Percentiles rank a stretch among this genome's conserved stretches.
These are phyloP conservation scores for Macrotus californicus DNA, from an alignment of 2,113 vertebrate species.

Conservation along the genomic window DNA sequence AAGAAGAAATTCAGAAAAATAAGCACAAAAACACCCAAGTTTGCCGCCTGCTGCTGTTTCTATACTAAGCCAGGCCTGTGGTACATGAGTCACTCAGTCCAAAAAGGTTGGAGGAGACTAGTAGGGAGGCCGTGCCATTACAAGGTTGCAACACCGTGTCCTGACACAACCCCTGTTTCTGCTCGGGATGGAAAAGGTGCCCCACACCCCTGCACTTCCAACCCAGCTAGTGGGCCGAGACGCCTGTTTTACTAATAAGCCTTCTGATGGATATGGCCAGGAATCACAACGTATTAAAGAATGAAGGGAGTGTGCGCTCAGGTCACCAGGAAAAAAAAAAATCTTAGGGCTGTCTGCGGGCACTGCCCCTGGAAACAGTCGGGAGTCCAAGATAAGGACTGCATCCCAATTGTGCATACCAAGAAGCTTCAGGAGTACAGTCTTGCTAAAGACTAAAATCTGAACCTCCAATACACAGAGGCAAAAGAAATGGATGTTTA, in stretches of 20 bases:
- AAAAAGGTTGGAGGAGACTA: constrained; percentile 60
- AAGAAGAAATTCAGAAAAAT: constrained; percentile 79
- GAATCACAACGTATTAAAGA: no score
- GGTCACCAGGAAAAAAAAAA: not conserved
- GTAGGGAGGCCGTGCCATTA: constrained; percentile 61
- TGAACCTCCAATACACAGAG: not conserved
- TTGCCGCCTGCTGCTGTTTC: constrained; percentile 73
- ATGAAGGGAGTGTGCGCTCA: not conserved
- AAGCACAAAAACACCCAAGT: constrained; percentile 75
- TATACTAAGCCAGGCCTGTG: constrained; percentile 73
- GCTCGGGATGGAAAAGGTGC: constrained; percentile 34
- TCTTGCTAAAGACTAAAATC: not conserved
- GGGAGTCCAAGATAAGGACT: not conserved
- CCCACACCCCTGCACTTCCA: not conserved
- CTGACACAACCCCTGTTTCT: constrained; percentile 46
- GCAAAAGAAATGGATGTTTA: not conserved
- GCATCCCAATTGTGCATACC: not conserved
- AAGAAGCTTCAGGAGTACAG: not conserved
- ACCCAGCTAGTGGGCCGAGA: not conserved
- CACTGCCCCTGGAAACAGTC: not conserved
- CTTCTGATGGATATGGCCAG: not conserved
- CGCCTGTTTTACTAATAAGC: not conserved
- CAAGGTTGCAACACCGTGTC: constrained; percentile 72
- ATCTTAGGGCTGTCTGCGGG: not conserved
- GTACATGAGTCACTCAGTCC: constrained; percentile 77